These are phyloP conservation scores for Myotis daubentonii DNA, from an alignment of 2,797 vertebrate genomes.

Conservation along the genomic window DNA sequence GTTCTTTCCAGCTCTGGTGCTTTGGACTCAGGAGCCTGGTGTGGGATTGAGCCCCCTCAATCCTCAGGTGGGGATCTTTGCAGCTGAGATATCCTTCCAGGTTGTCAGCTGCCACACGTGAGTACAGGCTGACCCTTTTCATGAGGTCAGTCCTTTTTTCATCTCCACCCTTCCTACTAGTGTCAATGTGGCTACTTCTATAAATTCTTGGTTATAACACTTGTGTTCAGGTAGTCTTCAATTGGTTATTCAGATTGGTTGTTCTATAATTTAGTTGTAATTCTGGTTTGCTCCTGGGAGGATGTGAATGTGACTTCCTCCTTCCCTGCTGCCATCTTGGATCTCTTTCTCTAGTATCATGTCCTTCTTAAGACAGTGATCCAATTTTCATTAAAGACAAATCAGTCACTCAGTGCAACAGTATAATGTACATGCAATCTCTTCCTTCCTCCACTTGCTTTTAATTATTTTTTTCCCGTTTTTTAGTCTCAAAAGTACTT, in stretches of 20 bases:
- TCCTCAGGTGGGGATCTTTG: neutral
- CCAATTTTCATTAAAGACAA: constrained; percentile 80
- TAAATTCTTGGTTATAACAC: neutral
- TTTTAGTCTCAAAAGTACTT: neutral
- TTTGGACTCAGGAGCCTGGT: neutral
- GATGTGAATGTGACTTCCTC: neutral
- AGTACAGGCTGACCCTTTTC: neutral
- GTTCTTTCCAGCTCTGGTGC: neutral
- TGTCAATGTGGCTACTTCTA: neutral
- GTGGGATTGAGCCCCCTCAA: neutral
- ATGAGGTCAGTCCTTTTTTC: neutral
- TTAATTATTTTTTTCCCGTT: neutral
- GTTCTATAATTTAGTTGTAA: neutral
- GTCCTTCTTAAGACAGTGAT: constrained; percentile 73
- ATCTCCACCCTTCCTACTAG: neutral
- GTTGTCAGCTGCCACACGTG: neutral
- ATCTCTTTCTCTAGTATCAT: neutral
- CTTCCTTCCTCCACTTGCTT: neutral
- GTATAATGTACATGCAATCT: constrained; percentile 67
- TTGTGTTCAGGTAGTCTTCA: neutral
- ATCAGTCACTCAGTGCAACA: constrained; percentile 62
- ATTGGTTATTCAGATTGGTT: neutral
- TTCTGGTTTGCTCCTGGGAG: neutral
- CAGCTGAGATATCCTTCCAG: neutral
- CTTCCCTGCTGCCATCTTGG: neutral